These are phyloP conservation scores for Argyrosomus japonicus DNA, from an alignment of 2,113 vertebrate species.

Conservation along the genomic window DNA sequence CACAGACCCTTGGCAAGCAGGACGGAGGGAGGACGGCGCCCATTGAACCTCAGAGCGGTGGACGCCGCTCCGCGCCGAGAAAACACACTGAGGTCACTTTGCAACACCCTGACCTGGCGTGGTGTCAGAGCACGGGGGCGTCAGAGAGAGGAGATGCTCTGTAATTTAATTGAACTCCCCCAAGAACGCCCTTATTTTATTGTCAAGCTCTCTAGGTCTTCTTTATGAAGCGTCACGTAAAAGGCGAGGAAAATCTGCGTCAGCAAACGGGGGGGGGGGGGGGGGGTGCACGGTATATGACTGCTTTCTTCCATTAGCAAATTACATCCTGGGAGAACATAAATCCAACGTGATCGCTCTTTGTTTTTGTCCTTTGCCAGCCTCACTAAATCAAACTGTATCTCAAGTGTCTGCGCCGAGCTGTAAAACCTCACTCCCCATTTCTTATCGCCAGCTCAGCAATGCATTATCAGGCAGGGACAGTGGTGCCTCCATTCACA, in stretches of 20 bases:
- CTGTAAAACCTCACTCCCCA: conserved; percentile 41
- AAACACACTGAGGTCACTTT: conserved; percentile 29
- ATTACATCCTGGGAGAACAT: conserved; percentile 47
- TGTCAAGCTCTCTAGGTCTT: conserved; percentile 2
- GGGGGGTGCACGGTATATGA: background rate
- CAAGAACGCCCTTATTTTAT: background rate
- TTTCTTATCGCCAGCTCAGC: conserved; percentile 27
- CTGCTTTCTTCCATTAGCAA: conserved; percentile 50
- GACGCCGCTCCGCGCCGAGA: background rate
- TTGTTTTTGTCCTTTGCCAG: conserved; percentile 51
- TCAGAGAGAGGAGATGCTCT: background rate
- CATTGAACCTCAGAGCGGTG: background rate
- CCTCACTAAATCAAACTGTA: conserved; percentile 49
- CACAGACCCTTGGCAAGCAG: background rate
- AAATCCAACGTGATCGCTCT: conserved; percentile 33
- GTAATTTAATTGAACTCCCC: conserved; percentile 24
- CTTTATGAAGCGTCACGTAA: conserved; percentile 1
- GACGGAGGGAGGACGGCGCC: background rate
- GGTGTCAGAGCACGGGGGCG: background rate
- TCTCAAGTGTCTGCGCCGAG: conserved; percentile 29
- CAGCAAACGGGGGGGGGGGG: conserved; percentile 33
- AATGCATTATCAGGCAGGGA: conserved; percentile 36
- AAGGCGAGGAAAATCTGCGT: conserved; percentile 16
- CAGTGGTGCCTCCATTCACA: conserved; percentile 26
- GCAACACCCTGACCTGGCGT: background rate